phyloP scores from a whole-genome alignment of 2,888 invertebrate species.

The Bellardia bayeri region DNA sequence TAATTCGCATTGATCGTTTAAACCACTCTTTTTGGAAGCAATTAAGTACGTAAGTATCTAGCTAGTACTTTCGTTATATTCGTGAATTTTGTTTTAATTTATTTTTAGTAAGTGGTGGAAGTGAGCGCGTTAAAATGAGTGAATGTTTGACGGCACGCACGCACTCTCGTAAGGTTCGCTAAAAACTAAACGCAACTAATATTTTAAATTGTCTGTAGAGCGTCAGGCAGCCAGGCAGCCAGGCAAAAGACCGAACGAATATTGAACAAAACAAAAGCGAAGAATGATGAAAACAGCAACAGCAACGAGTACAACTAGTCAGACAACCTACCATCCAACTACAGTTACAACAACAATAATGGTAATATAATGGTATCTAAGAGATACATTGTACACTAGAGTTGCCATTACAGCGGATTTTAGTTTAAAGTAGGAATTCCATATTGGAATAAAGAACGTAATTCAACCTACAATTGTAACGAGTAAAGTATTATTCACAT shows the following conservation, averaged over 20 bases:
- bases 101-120: background rate
- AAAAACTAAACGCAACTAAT: slow-evolving; percentile 70
- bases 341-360: slow-evolving; percentile 49
- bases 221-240: slow-evolving; percentile 29
- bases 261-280: slow-evolving; percentile 35
- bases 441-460: background rate
- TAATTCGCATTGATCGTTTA: slow-evolving; percentile 38
- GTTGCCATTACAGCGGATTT: slow-evolving; percentile 8
- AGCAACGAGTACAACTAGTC: slow-evolving; percentile 52
- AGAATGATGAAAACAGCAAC: slow-evolving; percentile 50
- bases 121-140: slow-evolving; percentile 37
- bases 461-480: no score
- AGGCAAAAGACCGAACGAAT: slow-evolving; percentile 50
- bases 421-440: background rate
- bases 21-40: slow-evolving; percentile 20
- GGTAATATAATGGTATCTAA: slow-evolving; percentile 43
- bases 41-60: slow-evolving; percentile 31
- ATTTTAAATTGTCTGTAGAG: slow-evolving; percentile 67
- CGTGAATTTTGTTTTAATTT: slow-evolving; percentile 12
- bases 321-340: slow-evolving; percentile 51
- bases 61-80: slow-evolving; percentile 15
- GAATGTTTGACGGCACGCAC: slow-evolving; percentile 57
- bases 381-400: slow-evolving; percentile 44
- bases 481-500: no score
- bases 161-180: slow-evolving; percentile 70